These are phyloP conservation scores for Erpetoichthys calabaricus DNA, from an alignment of 2,797 vertebrate genomes.

Conservation along the genomic window DNA sequence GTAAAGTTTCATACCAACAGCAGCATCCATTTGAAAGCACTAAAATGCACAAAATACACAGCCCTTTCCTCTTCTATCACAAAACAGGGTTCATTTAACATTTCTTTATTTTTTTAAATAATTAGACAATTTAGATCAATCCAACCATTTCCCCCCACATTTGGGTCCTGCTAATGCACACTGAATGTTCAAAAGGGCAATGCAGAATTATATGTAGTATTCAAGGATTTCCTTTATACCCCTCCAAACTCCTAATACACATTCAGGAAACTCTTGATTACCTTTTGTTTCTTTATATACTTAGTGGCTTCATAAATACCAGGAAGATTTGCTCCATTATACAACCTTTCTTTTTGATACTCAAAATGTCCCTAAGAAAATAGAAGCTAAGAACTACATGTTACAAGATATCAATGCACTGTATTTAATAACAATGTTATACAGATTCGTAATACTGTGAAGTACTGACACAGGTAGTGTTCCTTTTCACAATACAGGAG, in stretches of 20 bases:
- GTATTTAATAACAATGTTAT: slow-evolving; percentile 51
- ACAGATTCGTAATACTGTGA: slow-evolving; percentile 52
- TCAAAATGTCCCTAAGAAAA: slow-evolving; percentile 45
- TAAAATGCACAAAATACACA: slow-evolving; percentile 11
- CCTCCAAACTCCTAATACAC: no score
- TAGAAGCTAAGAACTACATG: slow-evolving; percentile 52
- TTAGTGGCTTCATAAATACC: slow-evolving; percentile 42
- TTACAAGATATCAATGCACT: slow-evolving; percentile 58
- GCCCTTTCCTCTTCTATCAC: slow-evolving; percentile 46
- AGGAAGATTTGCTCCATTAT: slow-evolving; percentile 49
- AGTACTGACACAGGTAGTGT: slow-evolving; percentile 25
- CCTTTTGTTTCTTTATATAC: no score
- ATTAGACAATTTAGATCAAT: slow-evolving; percentile 70
- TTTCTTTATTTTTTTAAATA: slow-evolving; percentile 70
- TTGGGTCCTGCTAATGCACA: slow-evolving; percentile 51
- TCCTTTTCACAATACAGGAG: slow-evolving; percentile 26
- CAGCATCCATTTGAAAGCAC: slow-evolving; percentile 26
- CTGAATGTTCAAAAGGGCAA: slow-evolving; percentile 32
- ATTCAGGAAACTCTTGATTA: no score
- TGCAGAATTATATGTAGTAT: slow-evolving; percentile 24
- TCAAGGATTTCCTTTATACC: slow-evolving; percentile 21
- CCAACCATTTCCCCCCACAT: slow-evolving; percentile 47
- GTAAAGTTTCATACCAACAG: slow-evolving; percentile 6
- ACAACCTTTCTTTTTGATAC: slow-evolving; percentile 51
- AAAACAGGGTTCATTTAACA: slow-evolving; percentile 72